Conservation (phyloP, 2,888 invertebrate species). For the Amiota minor region DNA sequence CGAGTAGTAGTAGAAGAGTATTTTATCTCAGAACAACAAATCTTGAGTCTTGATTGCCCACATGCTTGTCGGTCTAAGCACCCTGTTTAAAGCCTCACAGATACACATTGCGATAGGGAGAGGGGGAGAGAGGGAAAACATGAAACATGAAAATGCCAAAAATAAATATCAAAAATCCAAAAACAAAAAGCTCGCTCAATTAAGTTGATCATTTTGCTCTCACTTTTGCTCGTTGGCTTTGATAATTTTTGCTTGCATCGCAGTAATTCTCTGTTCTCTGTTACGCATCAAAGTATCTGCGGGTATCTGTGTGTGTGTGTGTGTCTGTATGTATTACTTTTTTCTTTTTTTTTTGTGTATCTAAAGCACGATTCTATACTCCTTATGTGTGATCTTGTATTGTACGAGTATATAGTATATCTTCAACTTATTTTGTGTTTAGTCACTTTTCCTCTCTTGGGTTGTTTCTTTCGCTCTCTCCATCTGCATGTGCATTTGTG, state of each 20-base stretch:
- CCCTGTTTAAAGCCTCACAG: conserved; percentile 16
- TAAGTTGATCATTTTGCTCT: background rate
- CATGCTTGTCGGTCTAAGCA: conserved; percentile 27
- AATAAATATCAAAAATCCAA: background rate
- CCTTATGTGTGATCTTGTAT: too few species aligned
- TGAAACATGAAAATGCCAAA: background rate
- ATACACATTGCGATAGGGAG: too few species aligned
- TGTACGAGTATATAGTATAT: too few species aligned
- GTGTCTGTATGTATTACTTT: background rate
- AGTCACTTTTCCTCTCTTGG: too few species aligned
- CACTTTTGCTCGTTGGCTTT: background rate
- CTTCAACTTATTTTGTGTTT: too few species aligned
- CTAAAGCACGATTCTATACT: too few species aligned
- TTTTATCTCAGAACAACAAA: too few species aligned
- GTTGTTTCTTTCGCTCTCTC: conserved; percentile 47
- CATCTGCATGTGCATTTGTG: conserved; percentile 29
- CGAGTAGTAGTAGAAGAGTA: too few species aligned
- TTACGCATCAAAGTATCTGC: conserved; percentile 1
- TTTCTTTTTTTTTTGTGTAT: background rate
- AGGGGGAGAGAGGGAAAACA: conserved; percentile 29
- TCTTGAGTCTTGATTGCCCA: too few species aligned
- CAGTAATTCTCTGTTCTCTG: background rate
- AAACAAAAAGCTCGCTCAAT: background rate
- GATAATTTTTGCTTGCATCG: background rate
- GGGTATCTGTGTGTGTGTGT: background rate